Conservation (phyloP, 2,113 vertebrate species). For the Passer montanus region DNA sequence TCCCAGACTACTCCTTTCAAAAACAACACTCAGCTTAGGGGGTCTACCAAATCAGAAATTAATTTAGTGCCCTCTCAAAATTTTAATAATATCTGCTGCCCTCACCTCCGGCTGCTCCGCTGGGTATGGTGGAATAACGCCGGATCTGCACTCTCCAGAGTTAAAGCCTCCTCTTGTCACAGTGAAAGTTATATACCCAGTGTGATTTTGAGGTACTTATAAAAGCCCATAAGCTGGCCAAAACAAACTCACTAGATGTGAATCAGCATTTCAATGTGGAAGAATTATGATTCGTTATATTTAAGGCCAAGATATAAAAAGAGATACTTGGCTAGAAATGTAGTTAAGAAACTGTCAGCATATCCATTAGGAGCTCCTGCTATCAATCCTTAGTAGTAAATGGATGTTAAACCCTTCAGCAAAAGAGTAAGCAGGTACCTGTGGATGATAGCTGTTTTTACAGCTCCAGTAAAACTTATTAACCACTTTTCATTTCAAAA, state of each 20-base stretch:
- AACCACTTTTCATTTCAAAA: not conserved
- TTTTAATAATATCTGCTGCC: not conserved
- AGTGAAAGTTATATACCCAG: not conserved
- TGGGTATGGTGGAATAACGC: not conserved
- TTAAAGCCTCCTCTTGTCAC: not conserved
- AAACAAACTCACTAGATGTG: constrained; percentile 17
- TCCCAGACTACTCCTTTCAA: not conserved
- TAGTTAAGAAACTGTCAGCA: constrained; percentile 5
- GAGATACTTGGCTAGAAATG: not conserved
- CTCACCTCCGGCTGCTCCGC: not conserved
- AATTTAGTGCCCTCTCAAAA: constrained; percentile 26
- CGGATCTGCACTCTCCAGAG: not conserved
- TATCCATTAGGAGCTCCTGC: constrained; percentile 20
- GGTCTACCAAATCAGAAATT: constrained; percentile 13
- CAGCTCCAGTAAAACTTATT: not conserved
- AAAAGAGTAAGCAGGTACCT: not conserved
- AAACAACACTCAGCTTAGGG: not conserved
- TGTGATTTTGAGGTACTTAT: constrained; percentile 1
- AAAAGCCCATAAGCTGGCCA: not conserved
- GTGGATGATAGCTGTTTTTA: not conserved
- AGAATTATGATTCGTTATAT: constrained; percentile 1
- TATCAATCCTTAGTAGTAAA: not conserved
- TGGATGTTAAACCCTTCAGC: not conserved
- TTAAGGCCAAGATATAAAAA: constrained; percentile 15
- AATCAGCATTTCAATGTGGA: constrained; percentile 20